Evolutionary conservation across 1,140 invertebrate species (phyloP), one percentile per base, ranked within the genome.

Genomic region (Neoseiulus cucumeris): DNA sequence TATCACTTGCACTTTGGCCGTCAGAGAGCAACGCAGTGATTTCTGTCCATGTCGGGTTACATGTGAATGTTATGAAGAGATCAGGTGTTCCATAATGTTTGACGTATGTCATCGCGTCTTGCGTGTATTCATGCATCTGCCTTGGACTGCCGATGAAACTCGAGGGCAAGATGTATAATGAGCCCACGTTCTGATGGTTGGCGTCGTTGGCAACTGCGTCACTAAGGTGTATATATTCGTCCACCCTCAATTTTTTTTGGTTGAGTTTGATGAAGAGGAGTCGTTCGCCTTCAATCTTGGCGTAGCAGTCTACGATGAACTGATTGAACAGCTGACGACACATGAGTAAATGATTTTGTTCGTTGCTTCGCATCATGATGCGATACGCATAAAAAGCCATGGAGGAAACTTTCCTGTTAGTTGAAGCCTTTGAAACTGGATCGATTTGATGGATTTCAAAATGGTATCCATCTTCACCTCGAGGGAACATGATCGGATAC

Each of bases 41-140:
- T 64, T 80, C 75, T 1, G 30, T 29, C 79, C 79, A 82, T 64
- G 69, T 76, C 69, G 70, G 76, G 75, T 77, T 82, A 68, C 69
- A 74, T 33, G 77, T 79, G 33, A 78, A 70, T 7, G 78, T 79
- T n/a, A 78, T 72, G 65, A 79, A 79, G 1, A 78, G 64, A 65
- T 73, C 72, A 20, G 77, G 76, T 30, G 68, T 69, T 9, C 75
- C 76, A 68, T 68, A 75, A 59, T 67, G 29, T 6, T 66, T 20
- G 2, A 76, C 74, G 44, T 68, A 66, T 12, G 69, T 65, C 73
- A 77, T 74, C 9, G 69, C 67, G 68, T 75, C 74, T 67, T 76
- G 69, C 18, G 29, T 65, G 2, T 70, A 68, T 28, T 70, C 41
- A 1, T 64, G 45, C 67, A 69, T 64, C 12, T 64, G 39, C 47